Conservation (phyloP, 64 coral and sea anemone genomes). For the Dendronephthya gigantea region DNA sequence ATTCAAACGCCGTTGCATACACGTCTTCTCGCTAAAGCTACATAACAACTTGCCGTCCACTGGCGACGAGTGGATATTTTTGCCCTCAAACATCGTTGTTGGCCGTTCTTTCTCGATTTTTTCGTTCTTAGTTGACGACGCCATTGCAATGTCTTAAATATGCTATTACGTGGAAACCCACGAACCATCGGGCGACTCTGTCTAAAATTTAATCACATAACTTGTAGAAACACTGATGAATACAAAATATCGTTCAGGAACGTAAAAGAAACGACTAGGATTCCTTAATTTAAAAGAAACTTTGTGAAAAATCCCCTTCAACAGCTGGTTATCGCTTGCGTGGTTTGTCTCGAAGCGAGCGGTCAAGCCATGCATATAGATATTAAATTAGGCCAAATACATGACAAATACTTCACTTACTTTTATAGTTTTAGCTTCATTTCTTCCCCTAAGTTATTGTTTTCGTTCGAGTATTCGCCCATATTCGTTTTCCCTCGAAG, state of each 20-base stretch:
- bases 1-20: conserved; percentile 98
- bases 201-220: conserved; percentile 8
- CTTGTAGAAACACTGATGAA: background rate
- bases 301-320: background rate
- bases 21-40: conserved; percentile 98
- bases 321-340: background rate
- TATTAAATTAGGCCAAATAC: background rate
- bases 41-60: conserved; percentile 95
- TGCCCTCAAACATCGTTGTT: conserved; percentile 93
- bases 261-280: background rate
- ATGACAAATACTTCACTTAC: background rate
- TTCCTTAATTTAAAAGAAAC: background rate
- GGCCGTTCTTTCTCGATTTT: conserved; percentile 43
- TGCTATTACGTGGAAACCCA: background rate
- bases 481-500: background rate
- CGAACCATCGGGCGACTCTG: conserved; percentile 6
- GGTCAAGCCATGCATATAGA: conserved; percentile 2
- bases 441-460: background rate
- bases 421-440: background rate
- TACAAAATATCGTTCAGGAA: background rate
- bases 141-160: conserved; percentile 41
- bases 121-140: conserved; percentile 59
- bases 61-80: conserved; percentile 98
- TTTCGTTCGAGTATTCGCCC: background rate
- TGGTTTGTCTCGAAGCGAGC: background rate